Base-by-base conservation (phyloP, 2,888 invertebrate genomes). In the Flexamia atlantica region DNA sequence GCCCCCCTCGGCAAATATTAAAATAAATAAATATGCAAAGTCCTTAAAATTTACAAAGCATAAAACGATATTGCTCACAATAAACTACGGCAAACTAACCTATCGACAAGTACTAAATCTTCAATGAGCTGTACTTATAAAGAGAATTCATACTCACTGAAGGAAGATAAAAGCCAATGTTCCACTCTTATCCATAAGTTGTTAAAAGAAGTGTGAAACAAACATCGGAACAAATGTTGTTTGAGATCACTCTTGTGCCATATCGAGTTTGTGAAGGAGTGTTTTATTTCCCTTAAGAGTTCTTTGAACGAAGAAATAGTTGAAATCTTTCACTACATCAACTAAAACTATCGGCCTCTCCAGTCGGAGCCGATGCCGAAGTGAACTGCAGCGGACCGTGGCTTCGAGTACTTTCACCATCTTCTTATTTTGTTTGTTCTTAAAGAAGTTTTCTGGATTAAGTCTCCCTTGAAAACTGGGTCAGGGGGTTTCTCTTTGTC, bases 241-340 rank as follows among this genome's bases (percentile, higher is more conserved):
- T 23, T 53, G 23, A 53, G 53, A 64, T 64, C 3, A 64, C 12
- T 28, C 9, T 28, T 14, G 3, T 28, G 64, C 17, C 28, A 28
- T 28, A 9, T 28, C 14, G 28, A 64, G 28, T 64, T 64, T 64
- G 64, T 10, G 57, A 57, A 28, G 28, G 7, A 64, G 64, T 14
- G 30, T 64, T 30, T 64, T 64, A 64, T 64, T 64, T 17, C 28
- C 28, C 30, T 2, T 64, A 20, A 64, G 64, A 20, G 64, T 64
- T 64, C 64, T 64, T 64, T 64, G 28, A 12, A 12, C 28, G 9
- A 64, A 64, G 25, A 64, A 64, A 64, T 30, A 64, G 14, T 64
- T 64, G 28, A 64, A 64, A 64, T 64, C 64, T 64, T 28, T 64
- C 30, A 64, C 28, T 5, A 28, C 64, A 64, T 64, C 64, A 28